These are phyloP conservation scores for Paramormyrops hopkinsi DNA, from an alignment of 2,797 vertebrate genomes.

Conservation along the genomic window DNA sequence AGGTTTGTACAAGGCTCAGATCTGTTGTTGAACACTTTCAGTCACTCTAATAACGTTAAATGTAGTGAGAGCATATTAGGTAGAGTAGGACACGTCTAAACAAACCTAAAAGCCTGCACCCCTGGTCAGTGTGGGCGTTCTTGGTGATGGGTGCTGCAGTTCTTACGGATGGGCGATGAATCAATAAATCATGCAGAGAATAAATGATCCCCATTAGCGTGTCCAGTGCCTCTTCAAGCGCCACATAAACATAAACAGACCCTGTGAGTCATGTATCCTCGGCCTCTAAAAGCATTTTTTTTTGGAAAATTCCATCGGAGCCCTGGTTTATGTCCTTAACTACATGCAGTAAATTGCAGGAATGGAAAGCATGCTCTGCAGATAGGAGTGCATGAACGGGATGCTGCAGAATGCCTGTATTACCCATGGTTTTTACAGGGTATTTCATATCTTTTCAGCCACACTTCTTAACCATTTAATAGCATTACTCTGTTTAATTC, in stretches of 20 bases:
- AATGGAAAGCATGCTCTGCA: not conserved
- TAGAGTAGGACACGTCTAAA: not conserved
- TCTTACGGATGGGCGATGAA: not conserved
- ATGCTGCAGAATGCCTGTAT: not conserved
- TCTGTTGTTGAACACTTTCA: not conserved
- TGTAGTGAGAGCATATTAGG: not conserved
- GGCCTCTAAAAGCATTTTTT: not conserved
- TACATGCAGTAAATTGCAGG: not conserved
- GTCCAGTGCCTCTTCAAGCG: slow-evolving; percentile 12
- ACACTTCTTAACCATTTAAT: not conserved
- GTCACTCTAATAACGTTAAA: not conserved
- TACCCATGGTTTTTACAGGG: not conserved
- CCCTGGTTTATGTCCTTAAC: not conserved
- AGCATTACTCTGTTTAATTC: not conserved
- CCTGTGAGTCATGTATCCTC: not conserved
- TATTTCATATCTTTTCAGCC: not conserved
- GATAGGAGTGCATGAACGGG: not conserved
- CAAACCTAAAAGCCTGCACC: not conserved
- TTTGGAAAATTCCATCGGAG: not conserved
- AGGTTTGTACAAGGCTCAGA: not conserved
- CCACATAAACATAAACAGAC: slow-evolving; percentile 14
- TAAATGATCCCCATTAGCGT: slow-evolving; percentile 18
- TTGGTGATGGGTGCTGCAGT: not conserved
- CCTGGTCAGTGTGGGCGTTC: not conserved
- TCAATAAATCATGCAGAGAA: slow-evolving; percentile 2